These are phyloP conservation scores for Centruroides sculpturatus DNA, from an alignment of 1,140 invertebrate genomes.

Conservation along the genomic window DNA sequence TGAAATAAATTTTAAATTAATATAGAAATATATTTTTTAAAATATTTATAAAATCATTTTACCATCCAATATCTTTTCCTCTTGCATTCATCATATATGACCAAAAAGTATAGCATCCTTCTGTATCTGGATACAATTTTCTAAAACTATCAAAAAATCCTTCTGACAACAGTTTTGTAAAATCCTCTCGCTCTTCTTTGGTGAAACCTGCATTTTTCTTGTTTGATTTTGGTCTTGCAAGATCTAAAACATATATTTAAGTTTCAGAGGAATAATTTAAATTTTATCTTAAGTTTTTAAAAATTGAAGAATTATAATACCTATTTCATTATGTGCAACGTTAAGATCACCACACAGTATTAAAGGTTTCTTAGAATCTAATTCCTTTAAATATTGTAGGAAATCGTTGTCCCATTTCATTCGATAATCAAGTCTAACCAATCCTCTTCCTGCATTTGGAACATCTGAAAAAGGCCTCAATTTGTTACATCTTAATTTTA, in stretches of 20 bases:
- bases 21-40: not conserved
- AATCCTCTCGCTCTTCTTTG: conserved; percentile 73
- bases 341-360: conserved; percentile 94
- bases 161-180: conserved; percentile 59
- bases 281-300: too few species aligned
- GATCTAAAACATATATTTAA: conserved; percentile 43
- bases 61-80: conserved; percentile 88
- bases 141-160: conserved; percentile 82
- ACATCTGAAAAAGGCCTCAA: conserved; percentile 40
- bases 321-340: conserved; percentile 89
- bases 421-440: conserved; percentile 74
- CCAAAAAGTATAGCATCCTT: conserved; percentile 86
- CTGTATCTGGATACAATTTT: conserved; percentile 69
- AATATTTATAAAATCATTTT: conserved; percentile 20
- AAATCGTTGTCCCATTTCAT: conserved; percentile 65
- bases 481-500: not conserved
- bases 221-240: conserved; percentile 88
- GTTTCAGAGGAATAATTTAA: too few species aligned
- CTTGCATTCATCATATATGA: conserved; percentile 72
- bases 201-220: conserved; percentile 91
- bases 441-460: conserved; percentile 57
- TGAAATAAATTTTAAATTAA: conserved; percentile 26
- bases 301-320: conserved; percentile 30
- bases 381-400: conserved; percentile 51
- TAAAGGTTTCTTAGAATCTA: conserved; percentile 84